Conservation (phyloP, 2,113 vertebrate genomes). For the Semnornis frantzii region DNA sequence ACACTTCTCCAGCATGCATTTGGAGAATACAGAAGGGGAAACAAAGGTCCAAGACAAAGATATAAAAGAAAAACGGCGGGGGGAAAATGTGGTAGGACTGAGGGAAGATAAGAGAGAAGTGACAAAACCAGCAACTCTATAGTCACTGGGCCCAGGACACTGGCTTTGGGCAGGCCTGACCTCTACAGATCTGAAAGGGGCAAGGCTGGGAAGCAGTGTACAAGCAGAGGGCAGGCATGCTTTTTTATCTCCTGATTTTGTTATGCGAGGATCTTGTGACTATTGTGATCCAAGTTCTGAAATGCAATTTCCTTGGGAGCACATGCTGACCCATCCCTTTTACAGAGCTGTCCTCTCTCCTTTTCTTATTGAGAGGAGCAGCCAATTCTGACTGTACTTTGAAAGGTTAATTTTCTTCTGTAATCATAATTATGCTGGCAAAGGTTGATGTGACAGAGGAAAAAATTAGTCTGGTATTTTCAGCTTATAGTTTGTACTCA, state of each 20-base stretch:
- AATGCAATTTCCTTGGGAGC: background rate
- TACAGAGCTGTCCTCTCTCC: background rate
- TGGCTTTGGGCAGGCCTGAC: background rate
- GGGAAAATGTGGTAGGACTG: background rate
- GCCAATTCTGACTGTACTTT: background rate
- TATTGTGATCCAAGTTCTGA: background rate
- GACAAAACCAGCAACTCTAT: background rate
- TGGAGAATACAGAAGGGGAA: background rate
- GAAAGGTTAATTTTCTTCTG: slow-evolving; percentile 67
- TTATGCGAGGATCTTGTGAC: background rate
- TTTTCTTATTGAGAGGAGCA: background rate
- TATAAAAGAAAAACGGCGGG: background rate
- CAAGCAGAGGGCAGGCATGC: background rate
- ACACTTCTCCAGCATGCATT: background rate
- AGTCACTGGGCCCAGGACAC: background rate
- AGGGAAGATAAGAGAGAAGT: background rate
- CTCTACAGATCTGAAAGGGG: background rate
- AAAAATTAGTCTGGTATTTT: slow-evolving; percentile 69
- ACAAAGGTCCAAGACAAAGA: background rate
- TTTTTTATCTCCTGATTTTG: background rate
- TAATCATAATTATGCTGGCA: slow-evolving; percentile 62
- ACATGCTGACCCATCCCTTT: background rate
- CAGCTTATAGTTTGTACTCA: slow-evolving; percentile 51
- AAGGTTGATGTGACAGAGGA: slow-evolving; percentile 62
- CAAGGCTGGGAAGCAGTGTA: background rate